A percentile compares a stretch with the other conserved stretches of the same genome.
These are phyloP conservation scores for Typhlomys cinereus DNA, from an alignment of 2,113 vertebrate genomes.

Conservation along the genomic window DNA sequence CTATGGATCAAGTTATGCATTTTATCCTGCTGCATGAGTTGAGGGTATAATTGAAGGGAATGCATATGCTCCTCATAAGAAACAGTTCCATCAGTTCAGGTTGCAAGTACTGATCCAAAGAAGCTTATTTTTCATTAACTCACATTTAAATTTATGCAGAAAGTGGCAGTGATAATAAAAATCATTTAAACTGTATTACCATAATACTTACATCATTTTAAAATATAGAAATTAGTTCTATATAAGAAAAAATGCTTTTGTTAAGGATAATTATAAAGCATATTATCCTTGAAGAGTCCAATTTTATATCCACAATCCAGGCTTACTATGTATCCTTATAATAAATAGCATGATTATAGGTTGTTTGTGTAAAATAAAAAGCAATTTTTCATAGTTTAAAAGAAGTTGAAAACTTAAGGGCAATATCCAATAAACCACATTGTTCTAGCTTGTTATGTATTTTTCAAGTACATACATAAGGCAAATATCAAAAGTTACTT, in stretches of 20 bases:
- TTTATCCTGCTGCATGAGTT: not conserved
- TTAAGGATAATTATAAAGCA: not conserved
- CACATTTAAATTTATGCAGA: not conserved
- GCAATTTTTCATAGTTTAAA: not conserved
- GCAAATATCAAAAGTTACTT: too few relatives aligned
- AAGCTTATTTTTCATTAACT: conserved; percentile 3
- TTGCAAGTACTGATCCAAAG: fast-evolving
- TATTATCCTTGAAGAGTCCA: not conserved
- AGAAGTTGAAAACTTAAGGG: not conserved
- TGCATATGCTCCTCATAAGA: not conserved
- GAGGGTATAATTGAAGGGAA: fast-evolving
- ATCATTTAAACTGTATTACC: not conserved
- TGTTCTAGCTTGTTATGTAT: not conserved
- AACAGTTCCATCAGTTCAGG: not conserved
- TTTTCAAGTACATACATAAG: not conserved
- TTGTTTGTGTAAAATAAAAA: not conserved
- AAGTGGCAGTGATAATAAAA: conserved; percentile 38
- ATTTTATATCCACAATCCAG: not conserved
- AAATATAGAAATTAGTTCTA: not conserved
- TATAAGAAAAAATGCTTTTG: not conserved
- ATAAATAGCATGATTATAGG: not conserved
- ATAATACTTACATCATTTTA: not conserved
- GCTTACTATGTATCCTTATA: not conserved
- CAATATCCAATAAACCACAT: not conserved
- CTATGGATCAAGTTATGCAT: not conserved